Conservation (phyloP, 2,888 invertebrate genomes). For the Sussaba pulchella region DNA sequence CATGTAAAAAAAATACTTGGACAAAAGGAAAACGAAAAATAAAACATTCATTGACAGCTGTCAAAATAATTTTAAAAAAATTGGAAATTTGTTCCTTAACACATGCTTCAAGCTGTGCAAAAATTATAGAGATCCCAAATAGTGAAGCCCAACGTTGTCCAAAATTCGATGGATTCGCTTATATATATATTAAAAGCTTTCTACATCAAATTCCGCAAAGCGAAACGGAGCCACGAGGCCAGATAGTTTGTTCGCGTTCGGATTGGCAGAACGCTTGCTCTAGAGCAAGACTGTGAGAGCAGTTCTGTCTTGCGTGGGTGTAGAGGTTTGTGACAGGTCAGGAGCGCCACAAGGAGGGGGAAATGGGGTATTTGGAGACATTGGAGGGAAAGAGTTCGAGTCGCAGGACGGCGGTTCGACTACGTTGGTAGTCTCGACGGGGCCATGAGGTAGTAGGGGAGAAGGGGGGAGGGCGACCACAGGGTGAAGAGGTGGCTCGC, state of each 20-base stretch:
- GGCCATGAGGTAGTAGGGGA: slow-evolving; percentile 23
- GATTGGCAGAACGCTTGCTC: slow-evolving; percentile 18
- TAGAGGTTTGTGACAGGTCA: slow-evolving; percentile 81
- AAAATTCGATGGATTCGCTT: neutral
- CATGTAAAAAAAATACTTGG: too few species aligned
- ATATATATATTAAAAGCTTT: neutral
- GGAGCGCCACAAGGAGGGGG: slow-evolving; percentile 72
- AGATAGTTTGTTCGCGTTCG: slow-evolving; percentile 7
- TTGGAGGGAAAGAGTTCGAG: slow-evolving; percentile 49
- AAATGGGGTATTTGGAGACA: slow-evolving; percentile 5
- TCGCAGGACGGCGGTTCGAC: slow-evolving; percentile 35
- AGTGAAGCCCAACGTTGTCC: too few species aligned
- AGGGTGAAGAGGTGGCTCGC: slow-evolving; percentile 67
- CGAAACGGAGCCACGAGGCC: slow-evolving; percentile 1
- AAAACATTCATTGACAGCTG: too few species aligned
- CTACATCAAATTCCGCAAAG: neutral
- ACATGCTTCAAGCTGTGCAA: too few species aligned
- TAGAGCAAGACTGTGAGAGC: slow-evolving; percentile 50
- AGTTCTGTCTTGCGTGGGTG: slow-evolving; percentile 74
- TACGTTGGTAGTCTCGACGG: slow-evolving; percentile 53
- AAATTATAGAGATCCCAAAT: too few species aligned
- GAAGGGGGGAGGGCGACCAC: slow-evolving; percentile 44
- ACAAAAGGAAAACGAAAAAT: too few species aligned
- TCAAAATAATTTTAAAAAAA: too few species aligned
- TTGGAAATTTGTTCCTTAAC: too few species aligned